These are phyloP conservation scores for Psettodes erumei DNA, from an alignment of 2,113 vertebrate genomes.

Conservation along the genomic window DNA sequence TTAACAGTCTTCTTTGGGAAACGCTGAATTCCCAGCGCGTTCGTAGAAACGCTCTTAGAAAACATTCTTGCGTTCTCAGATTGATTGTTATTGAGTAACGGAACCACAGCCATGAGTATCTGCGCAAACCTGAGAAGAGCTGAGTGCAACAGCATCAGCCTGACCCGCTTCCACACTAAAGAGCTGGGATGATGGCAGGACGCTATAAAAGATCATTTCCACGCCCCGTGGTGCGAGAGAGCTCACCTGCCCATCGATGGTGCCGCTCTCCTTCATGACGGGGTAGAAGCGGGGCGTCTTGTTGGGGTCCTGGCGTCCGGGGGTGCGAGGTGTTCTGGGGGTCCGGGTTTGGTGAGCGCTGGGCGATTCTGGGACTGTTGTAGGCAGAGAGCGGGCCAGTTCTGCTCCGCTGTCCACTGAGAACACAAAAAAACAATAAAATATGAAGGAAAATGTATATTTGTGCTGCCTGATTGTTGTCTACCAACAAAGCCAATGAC, in stretches of 20 bases:
- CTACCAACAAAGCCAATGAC: not conserved
- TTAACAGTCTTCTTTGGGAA: no score
- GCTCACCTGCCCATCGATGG: conserved; percentile 86
- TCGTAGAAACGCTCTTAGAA: no score
- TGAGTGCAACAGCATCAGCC: no score
- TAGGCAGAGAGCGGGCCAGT: conserved; percentile 82
- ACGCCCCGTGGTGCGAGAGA: not conserved
- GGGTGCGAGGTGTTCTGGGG: conserved; percentile 86
- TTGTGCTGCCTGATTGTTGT: not conserved
- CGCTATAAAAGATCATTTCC: not conserved
- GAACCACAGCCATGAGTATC: no score
- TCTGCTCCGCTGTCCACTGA: conserved; percentile 65
- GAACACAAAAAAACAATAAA: not conserved
- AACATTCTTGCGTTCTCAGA: no score
- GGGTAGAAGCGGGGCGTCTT: conserved; percentile 94
- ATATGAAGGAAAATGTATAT: no score
- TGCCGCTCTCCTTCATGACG: conserved; percentile 91
- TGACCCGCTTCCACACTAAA: no score
- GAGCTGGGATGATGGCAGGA: no score
- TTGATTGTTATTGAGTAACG: no score
- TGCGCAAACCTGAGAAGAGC: no score
- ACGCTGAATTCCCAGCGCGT: no score
- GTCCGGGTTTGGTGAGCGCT: conserved; percentile 70
- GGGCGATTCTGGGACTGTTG: conserved; percentile 86
- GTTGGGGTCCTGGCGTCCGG: conserved; percentile 89